Evolutionary conservation across 2,888 invertebrate species (phyloP).

Genomic region (Plusia festucae): DNA sequence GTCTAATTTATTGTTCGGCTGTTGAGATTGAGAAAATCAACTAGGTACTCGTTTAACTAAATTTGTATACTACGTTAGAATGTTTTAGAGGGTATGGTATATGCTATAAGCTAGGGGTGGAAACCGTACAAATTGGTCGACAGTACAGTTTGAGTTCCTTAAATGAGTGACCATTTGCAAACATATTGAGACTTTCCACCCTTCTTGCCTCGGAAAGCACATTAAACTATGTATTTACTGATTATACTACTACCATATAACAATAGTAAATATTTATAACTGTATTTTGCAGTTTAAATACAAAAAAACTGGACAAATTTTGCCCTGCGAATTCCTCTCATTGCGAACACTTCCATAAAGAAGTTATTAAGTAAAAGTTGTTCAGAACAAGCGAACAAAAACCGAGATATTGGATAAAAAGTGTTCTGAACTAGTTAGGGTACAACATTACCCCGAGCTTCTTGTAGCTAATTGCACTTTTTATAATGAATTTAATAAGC

Average conservation of each 20-base stretch:
- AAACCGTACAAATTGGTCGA: no score
- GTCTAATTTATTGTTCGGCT: not conserved
- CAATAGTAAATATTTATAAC: no score
- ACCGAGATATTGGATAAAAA: slow-evolving; percentile 45
- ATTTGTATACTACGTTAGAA: no score
- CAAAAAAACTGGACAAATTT: not conserved
- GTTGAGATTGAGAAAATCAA: not conserved
- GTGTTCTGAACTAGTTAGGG: slow-evolving; percentile 54
- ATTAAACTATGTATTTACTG: no score
- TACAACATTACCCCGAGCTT: slow-evolving; percentile 60
- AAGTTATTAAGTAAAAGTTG: slow-evolving; percentile 46
- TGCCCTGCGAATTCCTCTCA: slow-evolving; percentile 2
- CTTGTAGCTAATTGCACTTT: slow-evolving; percentile 68
- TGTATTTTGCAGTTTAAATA: not conserved
- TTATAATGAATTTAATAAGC: slow-evolving; percentile 71
- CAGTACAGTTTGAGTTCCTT: no score
- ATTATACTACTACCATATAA: no score
- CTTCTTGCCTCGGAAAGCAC: no score
- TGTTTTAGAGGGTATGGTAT: no score
- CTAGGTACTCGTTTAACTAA: not conserved
- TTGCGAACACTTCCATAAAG: slow-evolving; percentile 25
- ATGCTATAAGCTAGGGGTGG: no score
- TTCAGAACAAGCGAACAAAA: slow-evolving; percentile 34
- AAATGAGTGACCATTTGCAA: no score
- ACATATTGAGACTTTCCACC: no score